Evolutionary conservation across 2,113 vertebrate species (phyloP).

Genomic region (Phyllostomus hastatus): DNA sequence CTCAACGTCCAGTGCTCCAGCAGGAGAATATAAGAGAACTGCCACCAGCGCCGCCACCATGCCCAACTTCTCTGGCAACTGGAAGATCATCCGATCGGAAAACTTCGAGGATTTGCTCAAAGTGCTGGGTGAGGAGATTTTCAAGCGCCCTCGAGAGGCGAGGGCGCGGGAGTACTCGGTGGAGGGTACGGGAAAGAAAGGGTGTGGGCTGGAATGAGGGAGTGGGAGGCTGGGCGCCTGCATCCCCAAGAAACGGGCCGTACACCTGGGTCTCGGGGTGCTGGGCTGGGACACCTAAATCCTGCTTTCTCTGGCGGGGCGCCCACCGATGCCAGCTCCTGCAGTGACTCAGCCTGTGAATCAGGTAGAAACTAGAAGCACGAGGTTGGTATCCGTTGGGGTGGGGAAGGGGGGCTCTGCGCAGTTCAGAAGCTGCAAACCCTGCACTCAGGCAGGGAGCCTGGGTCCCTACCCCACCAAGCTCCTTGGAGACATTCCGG

Average conservation of each 20-base stretch:
- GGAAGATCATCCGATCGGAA: constrained; percentile 93
- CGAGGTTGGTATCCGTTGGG: background rate
- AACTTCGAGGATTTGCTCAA: constrained; percentile 96
- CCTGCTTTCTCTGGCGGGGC: background rate
- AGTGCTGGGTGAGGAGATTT: constrained; percentile 85
- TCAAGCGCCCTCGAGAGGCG: background rate
- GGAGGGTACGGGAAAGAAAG: background rate
- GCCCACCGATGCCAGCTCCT: constrained; percentile 39
- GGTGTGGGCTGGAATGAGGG: background rate
- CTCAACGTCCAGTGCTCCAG: constrained; percentile 1
- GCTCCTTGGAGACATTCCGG: background rate
- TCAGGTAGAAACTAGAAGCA: constrained; percentile 50
- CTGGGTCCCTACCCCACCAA: background rate
- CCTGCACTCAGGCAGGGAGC: background rate
- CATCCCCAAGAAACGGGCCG: background rate
- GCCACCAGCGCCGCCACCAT: constrained; percentile 73
- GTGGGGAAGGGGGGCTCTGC: background rate
- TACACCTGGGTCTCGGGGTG: background rate
- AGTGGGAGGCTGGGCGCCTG: background rate
- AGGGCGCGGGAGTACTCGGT: background rate
- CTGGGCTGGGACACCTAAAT: background rate
- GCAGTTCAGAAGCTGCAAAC: background rate
- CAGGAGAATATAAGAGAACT: background rate
- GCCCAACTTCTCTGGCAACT: constrained; percentile 90
- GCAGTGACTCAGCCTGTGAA: constrained; percentile 48